Conservation (phyloP, 2,113 vertebrate species). For the Trinectes maculatus region DNA sequence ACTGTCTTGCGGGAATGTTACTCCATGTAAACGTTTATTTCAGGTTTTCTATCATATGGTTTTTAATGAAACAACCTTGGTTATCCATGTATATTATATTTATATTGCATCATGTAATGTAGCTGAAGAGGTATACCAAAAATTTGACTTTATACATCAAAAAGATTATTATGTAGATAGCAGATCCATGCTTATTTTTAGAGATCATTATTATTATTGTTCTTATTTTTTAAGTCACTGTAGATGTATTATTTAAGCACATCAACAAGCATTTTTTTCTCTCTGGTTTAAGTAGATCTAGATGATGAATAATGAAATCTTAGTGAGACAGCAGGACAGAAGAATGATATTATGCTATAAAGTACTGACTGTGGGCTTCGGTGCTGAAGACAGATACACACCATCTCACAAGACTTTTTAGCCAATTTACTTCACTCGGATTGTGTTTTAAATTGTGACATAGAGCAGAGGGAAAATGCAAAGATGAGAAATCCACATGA, state of each 20-base stretch:
- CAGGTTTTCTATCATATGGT: slow-evolving; percentile 52
- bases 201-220: too few species aligned
- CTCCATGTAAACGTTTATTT: slow-evolving; percentile 42
- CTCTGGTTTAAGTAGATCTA: slow-evolving; percentile 28
- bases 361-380: slow-evolving; percentile 6
- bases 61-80: slow-evolving; percentile 58
- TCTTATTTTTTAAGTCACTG: slow-evolving; percentile 60
- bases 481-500: slow-evolving; percentile 7
- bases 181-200: slow-evolving; percentile 80
- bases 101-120: slow-evolving; percentile 60
- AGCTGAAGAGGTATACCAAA: slow-evolving; percentile 71
- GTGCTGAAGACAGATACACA: slow-evolving; percentile 25
- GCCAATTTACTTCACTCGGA: too few species aligned
- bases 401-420: slow-evolving; percentile 27
- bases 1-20: slow-evolving; percentile 16
- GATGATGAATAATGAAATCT: slow-evolving; percentile 12
- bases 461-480: not conserved
- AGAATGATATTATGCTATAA: slow-evolving; percentile 6
- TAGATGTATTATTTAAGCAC: slow-evolving; percentile 57
- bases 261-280: slow-evolving; percentile 35
- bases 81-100: slow-evolving; percentile 72
- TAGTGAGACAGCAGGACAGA: slow-evolving; percentile 19
- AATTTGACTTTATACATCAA: slow-evolving; percentile 61
- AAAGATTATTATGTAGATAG: slow-evolving; percentile 62
- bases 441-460: too few species aligned